A percentile compares a stretch with the other conserved stretches of the same genome.
Conservation (phyloP, 2,113 vertebrate genomes). For the Ahaetulla prasina region DNA sequence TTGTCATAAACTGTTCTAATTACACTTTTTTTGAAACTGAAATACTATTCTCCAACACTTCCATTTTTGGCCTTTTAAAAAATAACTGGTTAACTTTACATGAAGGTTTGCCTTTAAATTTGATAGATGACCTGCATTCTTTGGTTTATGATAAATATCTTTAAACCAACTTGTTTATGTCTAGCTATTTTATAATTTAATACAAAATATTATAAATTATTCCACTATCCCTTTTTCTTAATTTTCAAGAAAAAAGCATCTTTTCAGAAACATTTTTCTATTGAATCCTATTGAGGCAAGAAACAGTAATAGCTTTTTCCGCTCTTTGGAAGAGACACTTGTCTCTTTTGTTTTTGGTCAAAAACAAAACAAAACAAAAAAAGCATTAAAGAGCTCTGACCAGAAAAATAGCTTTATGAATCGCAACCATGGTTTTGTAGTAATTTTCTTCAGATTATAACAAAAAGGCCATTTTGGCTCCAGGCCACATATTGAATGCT, state of each 20-base stretch:
- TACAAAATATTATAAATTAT: not conserved
- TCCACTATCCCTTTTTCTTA: not conserved
- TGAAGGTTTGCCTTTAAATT: not conserved
- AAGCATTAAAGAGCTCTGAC: not conserved
- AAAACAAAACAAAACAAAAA: not conserved
- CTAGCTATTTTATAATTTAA: not conserved
- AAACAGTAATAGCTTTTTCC: not conserved
- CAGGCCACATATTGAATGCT: not conserved
- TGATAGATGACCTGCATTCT: not conserved
- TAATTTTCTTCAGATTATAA: not conserved
- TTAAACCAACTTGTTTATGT: not conserved
- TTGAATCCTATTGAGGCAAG: not conserved
- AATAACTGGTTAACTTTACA: not conserved
- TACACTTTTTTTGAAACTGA: not conserved
- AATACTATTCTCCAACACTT: not conserved
- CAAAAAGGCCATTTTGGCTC: not conserved
- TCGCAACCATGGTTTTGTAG: not conserved
- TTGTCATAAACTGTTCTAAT: not conserved
- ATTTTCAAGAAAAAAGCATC: not conserved
- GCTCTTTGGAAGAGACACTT: not conserved
- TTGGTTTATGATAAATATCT: not conserved
- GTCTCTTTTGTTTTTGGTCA: not conserved
- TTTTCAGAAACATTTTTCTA: not conserved
- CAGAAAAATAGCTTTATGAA: not conserved
- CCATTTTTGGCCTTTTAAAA: not conserved